These are phyloP conservation scores for Alfaro cultratus DNA, from an alignment of 2,797 vertebrate genomes.

Conservation along the genomic window DNA sequence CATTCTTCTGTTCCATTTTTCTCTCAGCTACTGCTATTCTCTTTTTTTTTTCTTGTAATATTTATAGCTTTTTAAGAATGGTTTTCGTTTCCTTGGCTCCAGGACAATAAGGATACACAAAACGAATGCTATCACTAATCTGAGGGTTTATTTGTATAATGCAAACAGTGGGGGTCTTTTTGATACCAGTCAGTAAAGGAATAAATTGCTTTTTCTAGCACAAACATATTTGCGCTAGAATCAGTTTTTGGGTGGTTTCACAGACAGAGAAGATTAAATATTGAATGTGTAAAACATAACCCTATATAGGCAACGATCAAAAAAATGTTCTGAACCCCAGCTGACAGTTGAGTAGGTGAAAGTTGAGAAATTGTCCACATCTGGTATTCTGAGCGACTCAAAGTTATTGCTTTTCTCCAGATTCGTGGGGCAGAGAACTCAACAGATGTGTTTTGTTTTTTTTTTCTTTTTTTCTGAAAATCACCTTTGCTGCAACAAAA, in stretches of 20 bases:
- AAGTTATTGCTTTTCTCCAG: slow-evolving; percentile 22
- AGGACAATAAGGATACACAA: slow-evolving; percentile 52
- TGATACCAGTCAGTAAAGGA: not conserved
- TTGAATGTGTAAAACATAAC: slow-evolving; percentile 3
- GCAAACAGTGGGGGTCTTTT: slow-evolving; percentile 9
- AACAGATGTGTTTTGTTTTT: not conserved
- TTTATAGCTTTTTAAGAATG: slow-evolving; percentile 20
- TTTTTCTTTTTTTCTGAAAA: not conserved
- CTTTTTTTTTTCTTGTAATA: not conserved
- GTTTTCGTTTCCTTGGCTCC: slow-evolving; percentile 9
- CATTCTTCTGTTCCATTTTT: slow-evolving; percentile 37
- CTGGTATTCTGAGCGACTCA: slow-evolving; percentile 27
- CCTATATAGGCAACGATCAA: slow-evolving; percentile 10
- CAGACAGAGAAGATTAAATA: not conserved
- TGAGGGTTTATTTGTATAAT: no score
- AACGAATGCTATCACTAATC: slow-evolving; percentile 28
- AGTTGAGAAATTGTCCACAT: not conserved
- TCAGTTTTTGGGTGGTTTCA: not conserved
- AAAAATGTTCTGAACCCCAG: slow-evolving; percentile 2
- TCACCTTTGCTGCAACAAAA: slow-evolving; percentile 21
- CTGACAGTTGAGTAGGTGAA: slow-evolving; percentile 14
- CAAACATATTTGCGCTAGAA: not conserved
- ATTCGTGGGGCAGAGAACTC: slow-evolving; percentile 31
- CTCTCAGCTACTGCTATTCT: slow-evolving; percentile 25
- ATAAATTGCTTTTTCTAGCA: no score